Percentiles rank a stretch among this genome's conserved stretches.
Evolutionary conservation across 1,140 invertebrate species (phyloP).

Genomic region (Drosophila bocki): DNA sequence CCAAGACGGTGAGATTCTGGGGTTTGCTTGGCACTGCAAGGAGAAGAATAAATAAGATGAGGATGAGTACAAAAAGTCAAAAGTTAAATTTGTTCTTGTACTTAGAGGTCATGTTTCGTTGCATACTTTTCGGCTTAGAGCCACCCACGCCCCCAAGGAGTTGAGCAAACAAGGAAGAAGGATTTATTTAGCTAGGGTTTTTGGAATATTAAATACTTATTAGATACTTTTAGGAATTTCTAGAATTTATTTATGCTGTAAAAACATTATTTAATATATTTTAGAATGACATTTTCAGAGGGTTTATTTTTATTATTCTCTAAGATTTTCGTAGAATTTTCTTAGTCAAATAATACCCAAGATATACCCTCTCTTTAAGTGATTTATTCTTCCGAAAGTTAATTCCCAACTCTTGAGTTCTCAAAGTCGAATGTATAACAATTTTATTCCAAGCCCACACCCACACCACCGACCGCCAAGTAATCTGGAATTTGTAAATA

Average conservation of each 20-base stretch:
- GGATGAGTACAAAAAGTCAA: slow-evolving; percentile 46
- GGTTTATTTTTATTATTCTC: no score
- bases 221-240: background rate
- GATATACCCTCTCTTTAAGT: slow-evolving; percentile 10
- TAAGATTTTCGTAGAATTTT: background rate
- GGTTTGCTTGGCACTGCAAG: slow-evolving; percentile 92
- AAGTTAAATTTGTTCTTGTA: slow-evolving; percentile 53
- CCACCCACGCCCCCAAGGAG: background rate
- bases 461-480: slow-evolving; percentile 6
- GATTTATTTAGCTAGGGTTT: background rate
- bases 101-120: slow-evolving; percentile 46
- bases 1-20: slow-evolving; percentile 90
- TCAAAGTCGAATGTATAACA: slow-evolving; percentile 35
- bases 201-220: background rate
- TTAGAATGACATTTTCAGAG: background rate
- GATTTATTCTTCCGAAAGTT: slow-evolving; percentile 4
- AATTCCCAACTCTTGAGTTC: slow-evolving; percentile 27
- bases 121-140: slow-evolving; percentile 45
- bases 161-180: slow-evolving; percentile 3
- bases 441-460: slow-evolving; percentile 2
- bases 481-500: slow-evolving; percentile 46
- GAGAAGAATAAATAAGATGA: slow-evolving; percentile 4
- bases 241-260: background rate
- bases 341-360: no score
- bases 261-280: background rate